Conservation (phyloP, 2,113 vertebrate genomes). For the Salminus brasiliensis region DNA sequence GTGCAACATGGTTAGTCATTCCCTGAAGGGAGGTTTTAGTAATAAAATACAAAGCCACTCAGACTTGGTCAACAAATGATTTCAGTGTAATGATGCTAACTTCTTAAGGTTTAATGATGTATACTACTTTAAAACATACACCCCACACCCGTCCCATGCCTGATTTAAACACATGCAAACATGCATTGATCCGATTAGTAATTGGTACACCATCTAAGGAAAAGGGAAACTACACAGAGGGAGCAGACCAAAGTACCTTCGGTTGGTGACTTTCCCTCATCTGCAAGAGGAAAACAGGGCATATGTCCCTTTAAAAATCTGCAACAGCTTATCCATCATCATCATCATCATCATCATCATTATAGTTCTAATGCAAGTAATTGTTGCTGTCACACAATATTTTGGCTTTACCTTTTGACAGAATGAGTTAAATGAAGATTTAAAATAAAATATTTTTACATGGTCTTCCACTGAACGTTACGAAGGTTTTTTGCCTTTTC, state of each 20-base stretch:
- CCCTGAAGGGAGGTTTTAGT: background rate
- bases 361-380: background rate
- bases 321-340: constrained; percentile 1
- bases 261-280: constrained; percentile 75
- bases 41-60: constrained; percentile 20
- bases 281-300: constrained; percentile 78
- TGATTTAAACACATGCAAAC: constrained; percentile 72
- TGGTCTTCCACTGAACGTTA: too few species aligned
- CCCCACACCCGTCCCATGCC: constrained; percentile 26
- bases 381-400: background rate
- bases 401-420: too few species aligned
- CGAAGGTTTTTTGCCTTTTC: too few species aligned
- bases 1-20: constrained; percentile 60
- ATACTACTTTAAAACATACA: background rate
- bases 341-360: background rate
- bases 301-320: constrained; percentile 60
- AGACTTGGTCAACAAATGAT: background rate
- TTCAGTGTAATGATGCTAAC: background rate
- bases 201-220: constrained; percentile 45
- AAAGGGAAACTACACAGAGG: constrained; percentile 39
- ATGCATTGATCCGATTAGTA: constrained; percentile 75
- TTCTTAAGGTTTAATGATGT: too few species aligned
- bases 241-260: constrained; percentile 78
- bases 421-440: too few species aligned
- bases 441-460: too few species aligned